Evolutionary conservation across 2,113 vertebrate species (phyloP).

Genomic region (Nyctereutes procyonoides): DNA sequence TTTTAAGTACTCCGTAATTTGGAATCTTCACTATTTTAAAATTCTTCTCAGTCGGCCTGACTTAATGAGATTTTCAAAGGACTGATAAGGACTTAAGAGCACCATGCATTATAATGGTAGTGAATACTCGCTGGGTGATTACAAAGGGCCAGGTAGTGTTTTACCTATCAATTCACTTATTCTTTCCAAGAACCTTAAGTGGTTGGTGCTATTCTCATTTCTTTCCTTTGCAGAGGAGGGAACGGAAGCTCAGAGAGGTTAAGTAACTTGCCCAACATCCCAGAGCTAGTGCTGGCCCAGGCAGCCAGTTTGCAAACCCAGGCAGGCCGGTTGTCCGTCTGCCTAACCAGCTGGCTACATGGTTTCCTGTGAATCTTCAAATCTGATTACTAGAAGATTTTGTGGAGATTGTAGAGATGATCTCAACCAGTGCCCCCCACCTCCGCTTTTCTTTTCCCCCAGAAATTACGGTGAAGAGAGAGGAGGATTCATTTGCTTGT

Average conservation of each 20-base stretch:
- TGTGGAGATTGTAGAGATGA: neutral
- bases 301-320: neutral
- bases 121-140: neutral
- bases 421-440: neutral
- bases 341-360: neutral
- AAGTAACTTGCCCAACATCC: neutral
- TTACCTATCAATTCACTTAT: neutral
- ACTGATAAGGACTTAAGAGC: neutral
- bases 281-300: neutral
- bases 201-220: neutral
- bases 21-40: neutral
- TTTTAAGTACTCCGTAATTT: neutral
- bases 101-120: neutral
- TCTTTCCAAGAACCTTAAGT: neutral
- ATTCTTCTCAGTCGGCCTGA: neutral
- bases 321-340: neutral
- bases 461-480: neutral
- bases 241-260: neutral
- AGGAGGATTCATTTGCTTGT: neutral
- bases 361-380: neutral
- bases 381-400: neutral
- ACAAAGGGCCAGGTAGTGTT: neutral
- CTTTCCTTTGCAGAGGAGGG: neutral
- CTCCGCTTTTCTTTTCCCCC: rapidly evolving
- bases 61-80: conserved; percentile 13